These are phyloP conservation scores for Lissocephala sabroskyi DNA, from an alignment of 2,888 invertebrate species.

Conservation along the genomic window DNA sequence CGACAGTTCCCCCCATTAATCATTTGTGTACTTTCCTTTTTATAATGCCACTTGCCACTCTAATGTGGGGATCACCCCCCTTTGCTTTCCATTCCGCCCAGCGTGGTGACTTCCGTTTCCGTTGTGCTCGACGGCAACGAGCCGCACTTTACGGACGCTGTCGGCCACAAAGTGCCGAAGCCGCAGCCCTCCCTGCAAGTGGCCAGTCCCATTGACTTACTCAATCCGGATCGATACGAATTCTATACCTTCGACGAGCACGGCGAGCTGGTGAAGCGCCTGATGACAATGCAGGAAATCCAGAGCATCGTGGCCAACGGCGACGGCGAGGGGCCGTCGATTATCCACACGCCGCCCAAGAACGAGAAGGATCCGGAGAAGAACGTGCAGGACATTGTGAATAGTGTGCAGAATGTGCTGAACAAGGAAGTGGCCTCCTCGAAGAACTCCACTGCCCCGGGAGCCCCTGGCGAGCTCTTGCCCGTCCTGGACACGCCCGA, in stretches of 20 bases:
- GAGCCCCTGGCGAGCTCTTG: slow-evolving; percentile 57
- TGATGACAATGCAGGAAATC: slow-evolving; percentile 89
- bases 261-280: slow-evolving; percentile 85
- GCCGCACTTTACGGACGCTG: slow-evolving; percentile 79
- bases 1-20: slow-evolving; percentile 29
- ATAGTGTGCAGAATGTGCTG: slow-evolving; percentile 86
- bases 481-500: slow-evolving; percentile 80
- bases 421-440: slow-evolving; percentile 80
- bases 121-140: slow-evolving; percentile 76
- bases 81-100: slow-evolving; percentile 48
- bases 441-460: slow-evolving; percentile 72
- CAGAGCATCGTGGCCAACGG: slow-evolving; percentile 88
- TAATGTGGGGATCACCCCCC: not conserved
- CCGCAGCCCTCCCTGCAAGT: slow-evolving; percentile 77
- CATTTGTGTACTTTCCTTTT: slow-evolving; percentile 13
- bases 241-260: slow-evolving; percentile 90
- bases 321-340: slow-evolving; percentile 77
- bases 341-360: slow-evolving; percentile 65
- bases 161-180: slow-evolving; percentile 79
- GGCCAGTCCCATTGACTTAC: slow-evolving; percentile 85
- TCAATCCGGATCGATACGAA: slow-evolving; percentile 88
- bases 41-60: not conserved
- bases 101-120: slow-evolving; percentile 79
- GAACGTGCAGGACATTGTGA: slow-evolving; percentile 85
- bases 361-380: slow-evolving; percentile 76